A percentile compares a stretch with the other conserved stretches of the same genome.
These are phyloP conservation scores for Rhinoderma darwinii DNA, from an alignment of 2,113 vertebrate genomes.

Conservation along the genomic window DNA sequence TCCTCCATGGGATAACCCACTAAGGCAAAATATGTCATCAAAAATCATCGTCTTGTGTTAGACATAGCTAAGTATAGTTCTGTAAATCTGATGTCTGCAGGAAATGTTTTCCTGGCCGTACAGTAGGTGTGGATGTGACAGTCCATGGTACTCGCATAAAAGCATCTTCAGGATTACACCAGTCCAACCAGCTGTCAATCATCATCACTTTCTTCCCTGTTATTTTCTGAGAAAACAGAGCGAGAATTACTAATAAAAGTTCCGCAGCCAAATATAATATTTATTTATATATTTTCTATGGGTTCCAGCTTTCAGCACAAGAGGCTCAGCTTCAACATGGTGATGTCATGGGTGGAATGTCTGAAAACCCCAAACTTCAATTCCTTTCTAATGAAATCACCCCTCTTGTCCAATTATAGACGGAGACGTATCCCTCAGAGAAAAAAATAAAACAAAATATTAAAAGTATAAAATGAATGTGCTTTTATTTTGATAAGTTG, in stretches of 20 bases:
- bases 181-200: background rate
- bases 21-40: background rate
- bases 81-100: background rate
- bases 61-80: background rate
- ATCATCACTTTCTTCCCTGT: conserved; percentile 9
- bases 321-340: background rate
- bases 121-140: background rate
- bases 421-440: background rate
- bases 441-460: background rate
- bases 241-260: conserved; percentile 38
- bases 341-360: conserved; percentile 47
- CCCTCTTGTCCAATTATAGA: conserved; percentile 16
- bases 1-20: no score
- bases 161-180: background rate
- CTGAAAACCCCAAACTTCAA: conserved; percentile 3
- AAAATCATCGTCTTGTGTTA: background rate
- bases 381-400: conserved; percentile 45
- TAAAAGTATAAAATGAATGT: background rate
- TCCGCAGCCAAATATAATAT: conserved; percentile 39
- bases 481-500: conserved; percentile 9
- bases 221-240: conserved; percentile 41
- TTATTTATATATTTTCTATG: conserved; percentile 47
- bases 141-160: background rate
- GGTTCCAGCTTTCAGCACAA: conserved; percentile 7
- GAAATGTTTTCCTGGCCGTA: background rate